phyloP scores from a whole-genome alignment of 2,113 vertebrate species.

The Tupaia tana region DNA sequence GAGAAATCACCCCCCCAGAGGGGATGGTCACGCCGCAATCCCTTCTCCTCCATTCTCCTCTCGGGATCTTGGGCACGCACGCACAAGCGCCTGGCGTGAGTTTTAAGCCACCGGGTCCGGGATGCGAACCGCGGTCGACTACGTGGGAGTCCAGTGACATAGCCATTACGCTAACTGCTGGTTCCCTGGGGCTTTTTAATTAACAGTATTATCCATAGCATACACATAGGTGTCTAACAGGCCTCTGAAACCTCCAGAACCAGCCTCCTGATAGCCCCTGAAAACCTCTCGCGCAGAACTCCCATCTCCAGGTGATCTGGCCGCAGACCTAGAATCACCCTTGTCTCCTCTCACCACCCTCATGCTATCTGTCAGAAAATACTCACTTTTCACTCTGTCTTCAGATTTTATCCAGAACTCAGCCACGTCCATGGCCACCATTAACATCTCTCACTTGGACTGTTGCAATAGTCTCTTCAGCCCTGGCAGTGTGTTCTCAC shows the following conservation, averaged over 20 bases:
- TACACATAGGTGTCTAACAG: background rate
- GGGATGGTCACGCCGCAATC: no score
- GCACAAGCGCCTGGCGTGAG: no score
- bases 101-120: no score
- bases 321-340: background rate
- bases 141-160: no score
- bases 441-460: background rate
- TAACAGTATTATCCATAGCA: background rate
- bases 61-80: no score
- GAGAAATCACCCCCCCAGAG: no score
- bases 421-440: background rate
- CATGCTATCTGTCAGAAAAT: background rate
- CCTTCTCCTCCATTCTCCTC: no score
- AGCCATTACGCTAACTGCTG: no score
- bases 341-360: background rate
- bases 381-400: background rate
- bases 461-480: background rate
- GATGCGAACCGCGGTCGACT: no score
- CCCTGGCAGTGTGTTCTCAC: background rate
- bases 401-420: conserved; percentile 26
- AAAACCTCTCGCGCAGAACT: background rate
- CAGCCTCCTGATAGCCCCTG: background rate
- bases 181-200: background rate
- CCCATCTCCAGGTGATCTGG: background rate
- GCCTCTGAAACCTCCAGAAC: conserved; percentile 27